Evolutionary conservation across 2,113 vertebrate species (phyloP).

Genomic region (Cryptoleucopteryx plumbea): DNA sequence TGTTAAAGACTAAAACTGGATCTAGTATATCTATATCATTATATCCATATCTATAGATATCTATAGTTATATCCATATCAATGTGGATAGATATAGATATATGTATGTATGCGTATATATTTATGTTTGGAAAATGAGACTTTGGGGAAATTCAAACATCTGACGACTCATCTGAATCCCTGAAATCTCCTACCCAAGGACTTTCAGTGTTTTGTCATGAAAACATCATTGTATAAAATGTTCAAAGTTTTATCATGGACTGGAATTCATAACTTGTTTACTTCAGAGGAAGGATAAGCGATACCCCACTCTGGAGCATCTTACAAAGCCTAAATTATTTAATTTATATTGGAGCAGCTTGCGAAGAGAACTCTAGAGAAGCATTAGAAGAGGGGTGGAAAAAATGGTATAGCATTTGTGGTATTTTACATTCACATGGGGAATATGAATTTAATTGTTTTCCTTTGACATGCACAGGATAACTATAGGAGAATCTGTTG

Average conservation of each 20-base stretch:
- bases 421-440: background rate
- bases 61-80: background rate
- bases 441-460: background rate
- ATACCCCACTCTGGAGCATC: background rate
- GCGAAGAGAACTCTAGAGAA: background rate
- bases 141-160: background rate
- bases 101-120: background rate
- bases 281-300: background rate
- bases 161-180: background rate
- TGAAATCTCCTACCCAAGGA: background rate
- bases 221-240: background rate
- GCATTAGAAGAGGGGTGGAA: background rate
- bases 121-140: background rate
- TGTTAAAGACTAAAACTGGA: background rate
- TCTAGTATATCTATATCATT: background rate
- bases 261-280: background rate
- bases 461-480: background rate
- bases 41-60: background rate
- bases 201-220: background rate
- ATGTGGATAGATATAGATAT: background rate
- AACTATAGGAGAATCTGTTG: background rate
- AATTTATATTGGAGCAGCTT: background rate
- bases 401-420: background rate
- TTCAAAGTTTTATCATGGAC: background rate
- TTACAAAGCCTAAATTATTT: background rate